These are phyloP conservation scores for Drosophila virilis DNA, from an alignment of 1,140 invertebrate genomes.

Conservation along the genomic window DNA sequence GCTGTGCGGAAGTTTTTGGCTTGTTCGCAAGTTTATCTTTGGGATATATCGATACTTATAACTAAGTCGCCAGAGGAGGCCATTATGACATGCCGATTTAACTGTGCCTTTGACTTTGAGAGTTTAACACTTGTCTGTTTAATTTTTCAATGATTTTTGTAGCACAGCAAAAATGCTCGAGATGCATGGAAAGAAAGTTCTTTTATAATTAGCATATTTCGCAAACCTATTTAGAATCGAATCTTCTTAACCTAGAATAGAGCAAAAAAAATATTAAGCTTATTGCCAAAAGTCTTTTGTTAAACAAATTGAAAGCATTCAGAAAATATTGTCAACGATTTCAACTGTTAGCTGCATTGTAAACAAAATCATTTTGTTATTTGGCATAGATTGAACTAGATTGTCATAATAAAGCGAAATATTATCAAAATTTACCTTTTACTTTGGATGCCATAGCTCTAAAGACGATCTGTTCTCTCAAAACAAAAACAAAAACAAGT, in stretches of 20 bases:
- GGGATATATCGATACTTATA: conserved; percentile 66
- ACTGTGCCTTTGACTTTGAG: conserved; percentile 43
- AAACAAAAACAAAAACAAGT: conserved; percentile 11
- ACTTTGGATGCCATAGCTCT: neutral
- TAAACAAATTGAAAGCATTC: conserved; percentile 11
- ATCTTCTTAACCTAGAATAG: conserved; percentile 22
- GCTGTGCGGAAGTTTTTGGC: conserved; percentile 64
- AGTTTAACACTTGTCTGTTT: conserved; percentile 15
- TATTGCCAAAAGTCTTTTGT: conserved; percentile 32
- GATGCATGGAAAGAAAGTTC: conserved; percentile 30
- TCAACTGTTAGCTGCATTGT: neutral
- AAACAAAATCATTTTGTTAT: conserved; percentile 12
- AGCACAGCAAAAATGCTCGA: neutral
- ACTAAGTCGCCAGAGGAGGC: conserved; percentile 66
- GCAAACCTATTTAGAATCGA: conserved; percentile 15
- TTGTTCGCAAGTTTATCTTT: conserved; percentile 70
- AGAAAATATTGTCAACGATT: conserved; percentile 2
- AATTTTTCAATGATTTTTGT: conserved; percentile 21
- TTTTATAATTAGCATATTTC: conserved; percentile 36
- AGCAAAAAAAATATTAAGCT: conserved; percentile 1
- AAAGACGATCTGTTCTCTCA: conserved; percentile 15
- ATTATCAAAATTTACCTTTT: conserved; percentile 12
- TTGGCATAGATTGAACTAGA: conserved; percentile 9
- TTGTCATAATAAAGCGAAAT: conserved; percentile 4
- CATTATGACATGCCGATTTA: conserved; percentile 58